phyloP scores from a whole-genome alignment of 2,113 vertebrate genomes.

The Monarcha castaneiventris region DNA sequence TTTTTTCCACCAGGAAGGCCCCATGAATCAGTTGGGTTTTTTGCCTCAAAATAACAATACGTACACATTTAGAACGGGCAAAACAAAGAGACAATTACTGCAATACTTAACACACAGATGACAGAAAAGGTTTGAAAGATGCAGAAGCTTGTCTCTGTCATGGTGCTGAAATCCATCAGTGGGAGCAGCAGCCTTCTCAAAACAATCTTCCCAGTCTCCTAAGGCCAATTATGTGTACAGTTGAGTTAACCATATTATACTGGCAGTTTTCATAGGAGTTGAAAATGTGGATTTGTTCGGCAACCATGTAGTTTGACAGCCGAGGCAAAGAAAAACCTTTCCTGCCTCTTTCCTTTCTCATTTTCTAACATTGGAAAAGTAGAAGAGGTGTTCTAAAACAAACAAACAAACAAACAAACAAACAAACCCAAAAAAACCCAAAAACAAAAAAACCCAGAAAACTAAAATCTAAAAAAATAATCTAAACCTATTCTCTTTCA shows the following conservation, averaged over 20 bases:
- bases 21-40: background rate
- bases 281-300: background rate
- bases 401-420: too few species aligned
- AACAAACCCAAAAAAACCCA: too few species aligned
- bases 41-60: background rate
- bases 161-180: background rate
- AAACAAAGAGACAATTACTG: background rate
- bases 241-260: background rate
- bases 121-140: background rate
- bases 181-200: background rate
- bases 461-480: background rate
- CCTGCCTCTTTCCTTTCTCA: background rate
- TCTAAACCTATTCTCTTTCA: background rate
- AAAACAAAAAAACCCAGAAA: background rate
- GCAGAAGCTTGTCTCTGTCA: background rate
- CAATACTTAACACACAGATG: background rate
- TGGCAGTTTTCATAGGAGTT: background rate
- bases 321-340: background rate
- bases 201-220: background rate
- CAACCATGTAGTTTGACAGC: background rate
- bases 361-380: background rate
- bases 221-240: background rate
- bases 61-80: background rate
- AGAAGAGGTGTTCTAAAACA: accelerated
- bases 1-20: background rate